These are phyloP conservation scores for Dascyllus trimaculatus DNA, from an alignment of 2,113 vertebrate species.

Conservation along the genomic window DNA sequence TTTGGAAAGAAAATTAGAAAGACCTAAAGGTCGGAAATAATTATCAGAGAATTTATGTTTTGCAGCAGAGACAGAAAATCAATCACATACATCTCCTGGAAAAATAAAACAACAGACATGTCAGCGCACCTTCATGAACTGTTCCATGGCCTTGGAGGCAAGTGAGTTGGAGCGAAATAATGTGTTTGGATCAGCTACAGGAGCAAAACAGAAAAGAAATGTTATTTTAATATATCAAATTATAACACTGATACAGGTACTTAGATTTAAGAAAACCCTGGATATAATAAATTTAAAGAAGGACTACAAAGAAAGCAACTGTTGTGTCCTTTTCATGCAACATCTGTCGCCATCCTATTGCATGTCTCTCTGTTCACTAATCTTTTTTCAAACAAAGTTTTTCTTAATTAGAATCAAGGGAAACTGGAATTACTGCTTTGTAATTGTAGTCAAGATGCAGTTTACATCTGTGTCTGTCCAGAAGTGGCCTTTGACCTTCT, in stretches of 20 bases:
- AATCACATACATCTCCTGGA: neutral
- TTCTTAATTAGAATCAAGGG: no score
- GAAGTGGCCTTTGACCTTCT: no score
- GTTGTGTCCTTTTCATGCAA: no score
- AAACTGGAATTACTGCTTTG: no score
- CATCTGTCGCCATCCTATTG: no score
- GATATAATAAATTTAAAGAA: neutral
- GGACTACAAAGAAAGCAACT: neutral
- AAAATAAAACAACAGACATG: neutral
- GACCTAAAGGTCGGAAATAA: neutral
- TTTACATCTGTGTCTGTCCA: no score
- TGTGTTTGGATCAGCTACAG: constrained; percentile 92
- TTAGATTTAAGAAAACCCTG: neutral
- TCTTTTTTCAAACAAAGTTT: no score
- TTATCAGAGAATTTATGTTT: neutral
- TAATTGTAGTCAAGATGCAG: no score
- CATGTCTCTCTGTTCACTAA: no score
- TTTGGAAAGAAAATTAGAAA: neutral
- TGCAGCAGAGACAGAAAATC: neutral
- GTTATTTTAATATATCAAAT: neutral
- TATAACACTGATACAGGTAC: neutral
- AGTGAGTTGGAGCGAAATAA: constrained; percentile 93
- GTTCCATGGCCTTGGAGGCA: constrained; percentile 94
- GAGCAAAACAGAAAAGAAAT: constrained; percentile 33
- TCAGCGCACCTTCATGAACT: constrained; percentile 91